A percentile compares a stretch with the other conserved stretches of the same genome.
phyloP scores from a whole-genome alignment of 1,140 invertebrate species.

The Calliphora vicina region DNA sequence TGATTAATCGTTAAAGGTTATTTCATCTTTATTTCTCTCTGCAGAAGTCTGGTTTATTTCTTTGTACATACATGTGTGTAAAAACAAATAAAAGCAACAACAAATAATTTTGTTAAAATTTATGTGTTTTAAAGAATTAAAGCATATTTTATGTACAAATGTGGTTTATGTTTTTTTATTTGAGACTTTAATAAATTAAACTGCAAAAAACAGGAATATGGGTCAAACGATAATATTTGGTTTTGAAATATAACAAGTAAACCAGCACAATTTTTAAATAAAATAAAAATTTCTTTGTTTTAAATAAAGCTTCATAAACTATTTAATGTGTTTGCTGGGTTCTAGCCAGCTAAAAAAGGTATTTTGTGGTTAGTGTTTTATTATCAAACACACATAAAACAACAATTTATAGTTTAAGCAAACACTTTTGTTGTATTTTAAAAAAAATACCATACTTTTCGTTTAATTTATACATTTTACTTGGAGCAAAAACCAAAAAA shows the following conservation, averaged over 20 bases:
- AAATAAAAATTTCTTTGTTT: too few relatives aligned
- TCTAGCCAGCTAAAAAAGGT: background rate
- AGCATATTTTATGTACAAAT: background rate
- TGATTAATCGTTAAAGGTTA: slow-evolving; percentile 34
- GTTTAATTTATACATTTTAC: too few relatives aligned
- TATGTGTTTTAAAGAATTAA: background rate
- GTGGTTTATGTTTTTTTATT: background rate
- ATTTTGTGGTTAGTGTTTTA: background rate
- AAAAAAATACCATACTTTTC: too few relatives aligned
- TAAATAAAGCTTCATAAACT: too few relatives aligned
- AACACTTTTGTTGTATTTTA: background rate
- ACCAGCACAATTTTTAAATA: too few relatives aligned
- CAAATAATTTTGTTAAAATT: background rate
- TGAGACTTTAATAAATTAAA: background rate
- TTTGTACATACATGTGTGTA: background rate
- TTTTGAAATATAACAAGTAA: background rate
- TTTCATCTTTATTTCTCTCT: background rate
- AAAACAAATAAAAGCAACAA: background rate
- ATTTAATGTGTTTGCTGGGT: too few relatives aligned
- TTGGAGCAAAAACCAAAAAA: too few relatives aligned
- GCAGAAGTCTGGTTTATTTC: background rate
- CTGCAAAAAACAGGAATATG: background rate
- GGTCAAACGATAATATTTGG: background rate
- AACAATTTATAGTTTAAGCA: background rate
- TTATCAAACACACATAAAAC: background rate